These are phyloP conservation scores for Tamandua tetradactyla DNA, from an alignment of 2,797 vertebrate species.

Conservation along the genomic window DNA sequence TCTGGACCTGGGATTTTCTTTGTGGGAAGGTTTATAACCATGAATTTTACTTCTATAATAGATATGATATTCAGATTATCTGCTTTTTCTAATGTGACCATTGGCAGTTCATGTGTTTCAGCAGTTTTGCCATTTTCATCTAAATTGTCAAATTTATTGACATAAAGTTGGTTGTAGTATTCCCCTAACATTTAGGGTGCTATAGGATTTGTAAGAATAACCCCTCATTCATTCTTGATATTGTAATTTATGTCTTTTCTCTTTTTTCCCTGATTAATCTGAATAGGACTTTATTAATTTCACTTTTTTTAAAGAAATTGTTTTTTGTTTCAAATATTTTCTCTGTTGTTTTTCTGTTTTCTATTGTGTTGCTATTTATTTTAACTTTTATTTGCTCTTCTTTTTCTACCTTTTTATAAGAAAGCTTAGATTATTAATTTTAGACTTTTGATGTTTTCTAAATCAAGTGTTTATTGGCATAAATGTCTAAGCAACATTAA, in stretches of 20 bases:
- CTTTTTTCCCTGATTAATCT: neutral
- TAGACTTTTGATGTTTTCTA: neutral
- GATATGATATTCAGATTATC: neutral
- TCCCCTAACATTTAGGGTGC: neutral
- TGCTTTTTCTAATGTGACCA: neutral
- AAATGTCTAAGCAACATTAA: neutral
- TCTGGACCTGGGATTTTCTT: neutral
- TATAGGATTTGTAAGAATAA: neutral
- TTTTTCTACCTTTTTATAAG: neutral
- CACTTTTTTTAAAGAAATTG: neutral
- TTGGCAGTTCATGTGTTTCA: neutral
- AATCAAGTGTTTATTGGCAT: neutral
- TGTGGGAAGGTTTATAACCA: neutral
- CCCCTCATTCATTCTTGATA: neutral
- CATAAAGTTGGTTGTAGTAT: neutral
- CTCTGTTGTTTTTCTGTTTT: neutral
- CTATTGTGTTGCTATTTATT: neutral
- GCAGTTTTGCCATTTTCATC: neutral
- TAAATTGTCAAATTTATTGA: neutral
- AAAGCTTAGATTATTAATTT: neutral
- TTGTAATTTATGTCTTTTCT: neutral
- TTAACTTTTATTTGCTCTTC: neutral
- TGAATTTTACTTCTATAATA: neutral
- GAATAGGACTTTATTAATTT: neutral
- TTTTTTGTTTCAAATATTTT: neutral